Evolutionary conservation across 2,797 vertebrate genomes (phyloP), one percentile per base, ranked within the genome.

Genomic region (Nyctibius grandis): DNA sequence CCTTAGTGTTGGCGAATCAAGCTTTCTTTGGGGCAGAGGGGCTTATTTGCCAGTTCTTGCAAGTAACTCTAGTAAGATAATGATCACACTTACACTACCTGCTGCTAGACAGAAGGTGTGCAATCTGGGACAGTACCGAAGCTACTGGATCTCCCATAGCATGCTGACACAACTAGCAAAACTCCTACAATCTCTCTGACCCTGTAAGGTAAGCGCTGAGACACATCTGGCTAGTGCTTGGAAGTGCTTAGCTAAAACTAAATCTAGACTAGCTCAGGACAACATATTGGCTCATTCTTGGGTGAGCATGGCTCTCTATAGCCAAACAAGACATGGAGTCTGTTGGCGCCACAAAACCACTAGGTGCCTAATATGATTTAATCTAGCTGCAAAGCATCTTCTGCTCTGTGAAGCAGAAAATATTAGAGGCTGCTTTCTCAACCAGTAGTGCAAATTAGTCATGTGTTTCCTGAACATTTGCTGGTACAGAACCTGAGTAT

Each of bases 381-480:
- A 54, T 79, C 12, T 59, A 68, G 15, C 31, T 63, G 21, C 12
- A 19, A 23, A 75, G 20, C 16, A 54, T 85, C 44, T 72, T 92
- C 29, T 79, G 72, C 59, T 85, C 63, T 79, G 36, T 47, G 79
- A 82, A 85, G 72, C 83, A 95, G 67, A 90, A 95, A 88, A 88
- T 47, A 54, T 19, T 47, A 36, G 25, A 63, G 28, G 51, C 21
- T 82, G 38, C 33, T 91, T 82, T 88, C 59, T 82, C 34, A 59
- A 19, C 44, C 51, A 50, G n/a, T 51, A 26, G 15, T 47, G 40
- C 44, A 47, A 76, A 90, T 88, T 60, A 88, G 31, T 31, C 33
- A 16, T 29, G 31, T 64, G 25, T 68, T 90, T 82, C 79, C 70
- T 51, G 76, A 79, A 56, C 22, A 64, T 75, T 65, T 82, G 23